These are phyloP conservation scores for Pelobates cultripes DNA, from an alignment of 2,797 vertebrate species.

Conservation along the genomic window DNA sequence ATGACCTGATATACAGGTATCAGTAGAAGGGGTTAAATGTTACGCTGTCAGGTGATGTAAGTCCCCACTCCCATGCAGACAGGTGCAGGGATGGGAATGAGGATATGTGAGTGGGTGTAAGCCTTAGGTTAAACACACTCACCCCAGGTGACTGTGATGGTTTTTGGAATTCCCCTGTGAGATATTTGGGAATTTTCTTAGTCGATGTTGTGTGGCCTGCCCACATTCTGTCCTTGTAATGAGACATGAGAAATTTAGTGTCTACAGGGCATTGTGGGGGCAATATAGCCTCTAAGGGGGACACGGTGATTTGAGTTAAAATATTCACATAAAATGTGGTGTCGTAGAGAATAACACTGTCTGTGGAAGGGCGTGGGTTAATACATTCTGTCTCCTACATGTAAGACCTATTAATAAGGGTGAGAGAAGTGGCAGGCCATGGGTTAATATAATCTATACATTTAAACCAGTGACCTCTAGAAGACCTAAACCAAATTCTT, in stretches of 20 bases:
- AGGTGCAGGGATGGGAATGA: constrained; percentile 16
- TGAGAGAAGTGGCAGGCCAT: not conserved
- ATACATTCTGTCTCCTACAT: not conserved
- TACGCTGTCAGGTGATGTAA: too few species aligned
- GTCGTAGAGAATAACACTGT: not conserved
- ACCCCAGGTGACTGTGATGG: constrained; percentile 35
- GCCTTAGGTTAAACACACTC: constrained; percentile 38
- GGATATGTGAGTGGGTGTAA: constrained; percentile 44
- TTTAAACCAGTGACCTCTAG: not conserved
- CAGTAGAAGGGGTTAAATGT: too few species aligned
- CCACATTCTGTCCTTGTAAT: constrained; percentile 21
- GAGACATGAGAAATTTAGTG: not conserved
- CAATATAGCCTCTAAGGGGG: not conserved
- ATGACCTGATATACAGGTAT: too few species aligned
- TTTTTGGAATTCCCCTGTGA: constrained; percentile 47
- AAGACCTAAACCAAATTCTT: not conserved
- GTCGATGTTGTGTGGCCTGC: constrained; percentile 30
- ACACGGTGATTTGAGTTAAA: not conserved
- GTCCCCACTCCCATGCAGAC: constrained; percentile 20
- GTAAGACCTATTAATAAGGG: too few species aligned
- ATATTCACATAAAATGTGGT: not conserved
- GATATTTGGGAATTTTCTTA: constrained; percentile 41
- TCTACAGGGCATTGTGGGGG: not conserved
- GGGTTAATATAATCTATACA: not conserved
- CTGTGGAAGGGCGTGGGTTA: not conserved